Evolutionary conservation across 2,797 vertebrate genomes (phyloP), one percentile per base, ranked within the genome.

Genomic region (Galago senegalensis): DNA sequence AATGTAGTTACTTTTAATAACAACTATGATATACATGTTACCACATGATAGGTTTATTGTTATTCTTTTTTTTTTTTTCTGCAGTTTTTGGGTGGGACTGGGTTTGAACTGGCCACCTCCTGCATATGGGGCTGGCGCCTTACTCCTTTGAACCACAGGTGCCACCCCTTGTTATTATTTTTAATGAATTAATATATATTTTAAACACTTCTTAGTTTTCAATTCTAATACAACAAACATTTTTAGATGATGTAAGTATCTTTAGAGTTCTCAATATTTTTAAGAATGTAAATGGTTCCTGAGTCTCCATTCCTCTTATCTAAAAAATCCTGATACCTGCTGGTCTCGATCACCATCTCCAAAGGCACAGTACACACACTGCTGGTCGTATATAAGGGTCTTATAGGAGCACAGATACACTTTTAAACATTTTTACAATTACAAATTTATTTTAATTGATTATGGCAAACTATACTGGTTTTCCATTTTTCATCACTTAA

Each of bases 181-280:
- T 82, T 73, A 91, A 37, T 91, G n/a, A 94, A 93, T 88, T 65
- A n/a, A 67, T 34, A 76, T 77, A 29, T 75, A 87, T 53, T 95
- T 89, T 87, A 72, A 88, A 76, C 5, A 56, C 6, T 8, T 56
- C 58, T 43, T 83, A 73, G 20, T 27, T 76, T 90, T 61, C 76
- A 53, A 10, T 69, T 82, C 63, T 82, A 85, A 80, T 63, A 65
- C 20, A 60, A 34, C 31, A 63, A 96, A 43, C 90, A 72, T 81
- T 73, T 90, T 76, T 63, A 89, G 17, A 34, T 6, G 3, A 84
- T 27, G 61, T 67, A 85, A 93, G 65, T 85, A 2, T 56, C 5
- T 77, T 70, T 70, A 77, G 84, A 37, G 12, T 63, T 86, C 11
- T 70, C 29, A 91, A 37, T 86, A 89, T 43, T 31, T 91, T 85